phyloP scores from a whole-genome alignment of 2,797 vertebrate genomes.

The Acomys russatus region DNA sequence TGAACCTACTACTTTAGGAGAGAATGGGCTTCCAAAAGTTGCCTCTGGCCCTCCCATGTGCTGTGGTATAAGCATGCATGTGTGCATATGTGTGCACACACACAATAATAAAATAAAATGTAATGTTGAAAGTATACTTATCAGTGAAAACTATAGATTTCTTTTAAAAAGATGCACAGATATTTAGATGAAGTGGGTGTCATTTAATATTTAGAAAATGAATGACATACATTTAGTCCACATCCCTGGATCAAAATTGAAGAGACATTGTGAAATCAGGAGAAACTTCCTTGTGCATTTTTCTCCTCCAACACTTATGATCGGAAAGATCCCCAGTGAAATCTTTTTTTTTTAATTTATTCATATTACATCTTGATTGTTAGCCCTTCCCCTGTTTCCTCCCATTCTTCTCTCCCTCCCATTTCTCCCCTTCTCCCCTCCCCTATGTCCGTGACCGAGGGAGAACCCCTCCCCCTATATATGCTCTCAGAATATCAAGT shows the following conservation, averaged over 20 bases:
- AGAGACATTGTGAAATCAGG: not conserved
- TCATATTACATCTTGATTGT: too few species aligned
- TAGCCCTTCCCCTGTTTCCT: too few species aligned
- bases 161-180: not conserved
- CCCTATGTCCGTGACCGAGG: too few species aligned
- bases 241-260: conserved; percentile 48
- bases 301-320: not conserved
- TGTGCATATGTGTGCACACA: not conserved
- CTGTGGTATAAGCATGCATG: not conserved
- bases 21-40: not conserved
- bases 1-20: not conserved
- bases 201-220: conserved; percentile 41
- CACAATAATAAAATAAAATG: not conserved
- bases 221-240: conserved; percentile 14
- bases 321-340: not conserved
- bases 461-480: too few species aligned
- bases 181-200: conserved; percentile 33
- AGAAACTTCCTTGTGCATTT: not conserved
- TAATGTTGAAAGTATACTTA: conserved; percentile 44
- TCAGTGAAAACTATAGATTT: not conserved
- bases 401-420: too few species aligned
- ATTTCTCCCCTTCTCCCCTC: too few species aligned
- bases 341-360: too few species aligned
- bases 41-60: not conserved
- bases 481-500: too few species aligned